Evolutionary conservation across 2,113 vertebrate genomes (phyloP).

Genomic region (Panurus biarmicus): DNA sequence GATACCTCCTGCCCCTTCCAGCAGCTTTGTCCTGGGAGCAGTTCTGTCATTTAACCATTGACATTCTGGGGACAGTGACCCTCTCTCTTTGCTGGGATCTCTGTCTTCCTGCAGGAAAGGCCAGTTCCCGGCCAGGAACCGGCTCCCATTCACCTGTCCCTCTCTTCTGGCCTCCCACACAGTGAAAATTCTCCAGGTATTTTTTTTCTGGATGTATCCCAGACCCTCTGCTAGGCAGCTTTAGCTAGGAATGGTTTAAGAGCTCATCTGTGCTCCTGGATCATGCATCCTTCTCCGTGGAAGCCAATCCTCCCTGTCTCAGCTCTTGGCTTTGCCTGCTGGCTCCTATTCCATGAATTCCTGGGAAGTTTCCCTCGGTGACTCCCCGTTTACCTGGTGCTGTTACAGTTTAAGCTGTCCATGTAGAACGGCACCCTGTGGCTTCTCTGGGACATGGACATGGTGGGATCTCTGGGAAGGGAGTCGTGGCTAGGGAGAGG

Average conservation of each 20-base stretch:
- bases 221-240: not conserved
- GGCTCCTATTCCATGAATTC: not conserved
- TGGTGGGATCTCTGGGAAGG: conserved; percentile 10
- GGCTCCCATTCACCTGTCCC: not conserved
- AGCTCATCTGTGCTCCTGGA: not conserved
- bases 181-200: not conserved
- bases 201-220: not conserved
- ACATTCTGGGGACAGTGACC: not conserved
- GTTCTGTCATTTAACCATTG: not conserved
- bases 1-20: not conserved
- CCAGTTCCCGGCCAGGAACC: not conserved
- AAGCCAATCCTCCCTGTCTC: not conserved
- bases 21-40: not conserved
- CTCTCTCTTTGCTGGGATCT: not conserved
- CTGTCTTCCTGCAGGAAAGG: not conserved
- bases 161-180: not conserved
- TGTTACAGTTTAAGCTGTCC: conserved; percentile 37
- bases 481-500: conserved; percentile 17
- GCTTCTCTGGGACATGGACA: conserved; percentile 39
- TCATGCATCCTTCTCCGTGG: not conserved
- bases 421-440: conserved; percentile 63
- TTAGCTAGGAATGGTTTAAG: not conserved
- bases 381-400: conserved; percentile 37
- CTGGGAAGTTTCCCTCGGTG: not conserved
- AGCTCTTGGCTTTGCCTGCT: not conserved